Evolutionary conservation across 2,888 invertebrate species (phyloP).

Genomic region (Bursaphelenchus okinawaensis): DNA sequence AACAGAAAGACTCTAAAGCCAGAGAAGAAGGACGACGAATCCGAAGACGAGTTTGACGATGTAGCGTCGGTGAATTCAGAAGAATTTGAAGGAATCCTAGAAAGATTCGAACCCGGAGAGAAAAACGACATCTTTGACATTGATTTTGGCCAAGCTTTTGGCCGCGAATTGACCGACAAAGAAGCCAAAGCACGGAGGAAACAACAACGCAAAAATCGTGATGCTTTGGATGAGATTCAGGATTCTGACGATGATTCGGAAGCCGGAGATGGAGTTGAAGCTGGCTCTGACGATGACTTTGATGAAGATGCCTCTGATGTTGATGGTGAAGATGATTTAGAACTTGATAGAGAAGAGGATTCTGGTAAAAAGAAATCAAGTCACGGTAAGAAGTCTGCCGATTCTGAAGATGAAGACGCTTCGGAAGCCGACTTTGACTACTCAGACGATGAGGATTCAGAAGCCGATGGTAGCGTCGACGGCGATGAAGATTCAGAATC

Average conservation of each 20-base stretch:
- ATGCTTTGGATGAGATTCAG: neutral
- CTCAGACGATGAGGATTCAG: slow-evolving; percentile 25
- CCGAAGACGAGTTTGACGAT: slow-evolving; percentile 66
- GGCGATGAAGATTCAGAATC: slow-evolving; percentile 26
- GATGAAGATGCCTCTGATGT: slow-evolving; percentile 59
- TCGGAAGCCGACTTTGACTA: slow-evolving; percentile 11
- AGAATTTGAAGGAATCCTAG: slow-evolving; percentile 71
- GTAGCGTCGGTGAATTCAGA: slow-evolving; percentile 72
- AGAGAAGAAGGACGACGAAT: slow-evolving; percentile 18
- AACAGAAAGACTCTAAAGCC: slow-evolving; percentile 14
- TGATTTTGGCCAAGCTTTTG: slow-evolving; percentile 65
- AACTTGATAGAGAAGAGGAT: slow-evolving; percentile 29
- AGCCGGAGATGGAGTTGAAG: slow-evolving; percentile 35
- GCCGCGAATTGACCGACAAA: slow-evolving; percentile 45
- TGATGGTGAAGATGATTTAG: slow-evolving; percentile 27
- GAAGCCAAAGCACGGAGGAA: slow-evolving; percentile 12
- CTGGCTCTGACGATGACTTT: slow-evolving; percentile 40
- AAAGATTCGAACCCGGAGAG: slow-evolving; percentile 60
- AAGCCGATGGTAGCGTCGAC: slow-evolving; percentile 28
- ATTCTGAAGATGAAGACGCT: slow-evolving; percentile 17
- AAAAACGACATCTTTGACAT: slow-evolving; percentile 63
- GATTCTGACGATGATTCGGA: slow-evolving; percentile 11
- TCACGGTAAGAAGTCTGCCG: slow-evolving; percentile 14
- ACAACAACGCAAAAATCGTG: slow-evolving; percentile 32
- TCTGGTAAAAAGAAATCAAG: slow-evolving; percentile 23